Base-by-base conservation (phyloP, 2,113 vertebrate genomes). In the Litocranius walleri region DNA sequence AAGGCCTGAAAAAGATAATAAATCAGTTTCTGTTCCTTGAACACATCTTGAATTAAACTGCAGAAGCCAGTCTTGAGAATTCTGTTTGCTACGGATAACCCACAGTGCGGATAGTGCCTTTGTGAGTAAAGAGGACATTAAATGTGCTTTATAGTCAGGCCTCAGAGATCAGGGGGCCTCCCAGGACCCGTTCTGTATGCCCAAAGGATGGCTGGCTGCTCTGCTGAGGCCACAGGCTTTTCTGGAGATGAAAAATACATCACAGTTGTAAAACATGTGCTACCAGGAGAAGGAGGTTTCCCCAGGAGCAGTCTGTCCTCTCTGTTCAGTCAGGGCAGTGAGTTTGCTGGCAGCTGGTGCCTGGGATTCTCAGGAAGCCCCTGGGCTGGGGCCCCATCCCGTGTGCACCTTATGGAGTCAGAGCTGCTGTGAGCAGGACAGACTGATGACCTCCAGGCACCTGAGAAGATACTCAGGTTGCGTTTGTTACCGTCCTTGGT, bases 401-500 rank as follows among this genome's bases (percentile, higher is more conserved):
- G 2, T 2, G 0, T 43, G n/a, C 21, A 3, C 84, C 85, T 57
- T 36, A 7, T 23, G 27, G 61, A n/a, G 4, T 62, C 27, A 13
- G n/a, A 91, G 57, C 88, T 56, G 7, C 92, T 54, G 9, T 33
- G 77, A 95, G 45, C 78, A 19, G 50, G 21, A 16, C 5, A 10
- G 23, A 57, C 5, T 40, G 21, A 50, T 10, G 14, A 81, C n/a
- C 3, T 10, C 2, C 1, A 43, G 4, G 15, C 23, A 0, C 33
- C 48, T 89, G 50, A 17, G 43, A 30, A 83, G 36, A 57, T 7
- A 12, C 11, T 8, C 8, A 7, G 43, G 43, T 8, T 3, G 1
- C 1, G 0, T n/a, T 52, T 64, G 74, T n/a, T 59, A 3, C 3
- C 13, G 9, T 91, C n/a, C 27, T 74, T 82, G 36, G 56, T 64